Evolutionary conservation across 2,888 invertebrate genomes (phyloP).

Genomic region (Pharmacophagus antenor): DNA sequence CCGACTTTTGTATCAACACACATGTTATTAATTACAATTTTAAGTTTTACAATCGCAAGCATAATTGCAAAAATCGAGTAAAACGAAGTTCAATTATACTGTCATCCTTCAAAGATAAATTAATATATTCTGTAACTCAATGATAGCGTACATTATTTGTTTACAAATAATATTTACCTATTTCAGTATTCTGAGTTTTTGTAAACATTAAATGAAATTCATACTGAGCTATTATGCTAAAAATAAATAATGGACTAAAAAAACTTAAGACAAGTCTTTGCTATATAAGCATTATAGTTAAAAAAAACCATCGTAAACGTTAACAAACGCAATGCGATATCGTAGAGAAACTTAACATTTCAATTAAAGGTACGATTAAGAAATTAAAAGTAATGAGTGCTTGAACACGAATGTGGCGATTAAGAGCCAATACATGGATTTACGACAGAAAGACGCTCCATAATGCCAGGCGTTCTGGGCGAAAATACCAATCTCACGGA

Average conservation of each 20-base stretch:
- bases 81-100: constrained; percentile 18
- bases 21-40: constrained; percentile 3
- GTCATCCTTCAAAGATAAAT: constrained; percentile 30
- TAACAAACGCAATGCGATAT: constrained; percentile 58
- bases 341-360: constrained; percentile 64
- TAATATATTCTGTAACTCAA: constrained; percentile 35
- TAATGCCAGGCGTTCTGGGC: constrained; percentile 55
- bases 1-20: not conserved
- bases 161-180: constrained; percentile 43
- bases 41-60: constrained; percentile 13
- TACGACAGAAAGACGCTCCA: constrained; percentile 48
- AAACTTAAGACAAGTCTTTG: not conserved
- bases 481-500: constrained; percentile 30
- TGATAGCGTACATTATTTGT: constrained; percentile 45
- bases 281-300: constrained; percentile 49
- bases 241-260: constrained; percentile 28
- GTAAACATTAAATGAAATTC: constrained; percentile 31
- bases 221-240: constrained; percentile 19
- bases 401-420: constrained; percentile 55
- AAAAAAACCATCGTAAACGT: constrained; percentile 54
- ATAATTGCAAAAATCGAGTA: constrained; percentile 18
- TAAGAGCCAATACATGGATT: constrained; percentile 47
- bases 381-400: constrained; percentile 71
- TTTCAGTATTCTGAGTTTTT: constrained; percentile 36
- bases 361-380: constrained; percentile 74